These are phyloP conservation scores for Zhuqinia jingwanae DNA, from an alignment of 2,888 invertebrate genomes.

Conservation along the genomic window DNA sequence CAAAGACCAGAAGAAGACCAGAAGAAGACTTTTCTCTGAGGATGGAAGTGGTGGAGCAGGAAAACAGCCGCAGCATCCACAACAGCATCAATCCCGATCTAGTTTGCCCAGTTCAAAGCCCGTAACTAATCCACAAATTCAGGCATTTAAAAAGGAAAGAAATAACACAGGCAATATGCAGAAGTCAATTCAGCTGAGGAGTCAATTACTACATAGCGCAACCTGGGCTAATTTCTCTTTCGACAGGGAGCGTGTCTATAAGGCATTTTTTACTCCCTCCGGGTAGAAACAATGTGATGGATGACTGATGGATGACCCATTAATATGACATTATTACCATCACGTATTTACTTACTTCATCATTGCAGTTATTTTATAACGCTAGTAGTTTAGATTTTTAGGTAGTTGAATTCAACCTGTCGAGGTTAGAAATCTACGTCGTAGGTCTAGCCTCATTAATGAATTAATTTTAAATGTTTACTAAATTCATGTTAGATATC, in stretches of 20 bases:
- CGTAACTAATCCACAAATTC: not conserved
- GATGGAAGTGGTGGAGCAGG: slow-evolving; percentile 1
- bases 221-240: slow-evolving; percentile 64
- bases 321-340: not conserved
- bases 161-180: not conserved
- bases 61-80: not conserved
- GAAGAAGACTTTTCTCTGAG: slow-evolving; percentile 50
- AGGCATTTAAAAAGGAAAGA: not conserved
- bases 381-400: not conserved
- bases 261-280: slow-evolving; percentile 51
- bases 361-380: not conserved
- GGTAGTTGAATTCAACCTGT: slow-evolving; percentile 1
- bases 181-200: not conserved
- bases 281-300: no score
- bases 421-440: no score
- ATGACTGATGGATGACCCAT: no score
- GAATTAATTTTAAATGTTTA: no score
- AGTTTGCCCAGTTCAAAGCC: not conserved
- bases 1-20: slow-evolving; percentile 39
- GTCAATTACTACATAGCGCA: slow-evolving; percentile 10
- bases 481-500: no score
- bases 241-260: slow-evolving; percentile 62
- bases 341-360: not conserved
- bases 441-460: no score
- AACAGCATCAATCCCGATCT: slow-evolving; percentile 36